Conservation (phyloP, 1,140 invertebrate species). For the Reticulitermes speratus region DNA sequence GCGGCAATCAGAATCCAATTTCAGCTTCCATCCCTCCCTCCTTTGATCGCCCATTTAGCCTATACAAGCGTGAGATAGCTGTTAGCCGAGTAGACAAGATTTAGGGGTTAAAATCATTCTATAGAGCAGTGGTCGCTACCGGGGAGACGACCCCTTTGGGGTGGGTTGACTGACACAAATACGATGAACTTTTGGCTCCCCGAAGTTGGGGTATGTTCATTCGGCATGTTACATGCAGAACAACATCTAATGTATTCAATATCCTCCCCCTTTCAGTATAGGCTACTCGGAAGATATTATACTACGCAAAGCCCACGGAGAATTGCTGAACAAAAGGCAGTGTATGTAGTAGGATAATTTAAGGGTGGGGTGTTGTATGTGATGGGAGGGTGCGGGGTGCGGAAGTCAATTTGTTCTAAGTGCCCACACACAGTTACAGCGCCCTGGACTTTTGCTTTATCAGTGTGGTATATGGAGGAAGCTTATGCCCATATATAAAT, state of each 20-base stretch:
- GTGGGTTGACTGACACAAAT: neutral
- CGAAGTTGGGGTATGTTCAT: neutral
- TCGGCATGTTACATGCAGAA: neutral
- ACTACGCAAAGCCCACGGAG: neutral
- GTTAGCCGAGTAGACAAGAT: slow-evolving; percentile 9
- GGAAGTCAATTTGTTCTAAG: slow-evolving; percentile 35
- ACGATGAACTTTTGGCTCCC: neutral
- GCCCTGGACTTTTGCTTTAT: slow-evolving; percentile 13
- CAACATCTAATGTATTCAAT: slow-evolving; percentile 32
- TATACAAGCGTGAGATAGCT: slow-evolving; percentile 18
- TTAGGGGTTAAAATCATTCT: slow-evolving; percentile 22
- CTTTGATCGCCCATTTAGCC: slow-evolving; percentile 29
- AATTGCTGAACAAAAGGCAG: neutral
- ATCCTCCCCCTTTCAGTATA: neutral
- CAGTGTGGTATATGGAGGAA: neutral
- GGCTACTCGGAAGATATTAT: neutral
- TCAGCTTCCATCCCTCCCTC: neutral
- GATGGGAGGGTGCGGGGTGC: neutral
- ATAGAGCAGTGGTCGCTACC: neutral
- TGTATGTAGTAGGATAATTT: neutral
- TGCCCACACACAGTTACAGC: slow-evolving; percentile 32
- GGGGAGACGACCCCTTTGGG: no score
- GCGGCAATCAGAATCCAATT: slow-evolving; percentile 32
- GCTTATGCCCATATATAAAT: neutral
- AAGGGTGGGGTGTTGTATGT: slow-evolving; percentile 5